phyloP scores from a whole-genome alignment of 1,140 invertebrate genomes.

The Latrodectus geometricus region DNA sequence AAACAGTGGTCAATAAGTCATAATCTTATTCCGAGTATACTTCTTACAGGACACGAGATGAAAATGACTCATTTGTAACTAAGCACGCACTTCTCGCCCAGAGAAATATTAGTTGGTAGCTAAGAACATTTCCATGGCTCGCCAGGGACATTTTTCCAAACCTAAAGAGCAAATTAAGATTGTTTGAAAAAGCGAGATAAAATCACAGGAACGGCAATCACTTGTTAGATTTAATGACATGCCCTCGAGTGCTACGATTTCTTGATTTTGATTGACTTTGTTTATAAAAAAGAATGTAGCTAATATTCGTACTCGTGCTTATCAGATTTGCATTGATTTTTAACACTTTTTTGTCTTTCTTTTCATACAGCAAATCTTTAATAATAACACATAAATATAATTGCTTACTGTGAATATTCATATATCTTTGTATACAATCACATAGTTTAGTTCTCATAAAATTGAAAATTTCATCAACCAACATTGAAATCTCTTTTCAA shows the following conservation, averaged over 20 bases:
- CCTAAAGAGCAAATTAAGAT: slow-evolving; percentile 47
- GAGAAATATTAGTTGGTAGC: slow-evolving; percentile 45
- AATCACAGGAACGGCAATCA: slow-evolving; percentile 49
- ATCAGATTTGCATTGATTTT: too few relatives aligned
- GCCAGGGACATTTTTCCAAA: slow-evolving; percentile 52
- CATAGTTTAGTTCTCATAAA: too few relatives aligned
- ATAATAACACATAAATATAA: too few relatives aligned
- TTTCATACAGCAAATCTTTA: too few relatives aligned
- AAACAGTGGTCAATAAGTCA: slow-evolving; percentile 50
- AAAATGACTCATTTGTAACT: slow-evolving; percentile 16
- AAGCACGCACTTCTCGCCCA: slow-evolving; percentile 11
- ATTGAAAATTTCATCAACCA: too few relatives aligned
- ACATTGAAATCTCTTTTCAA: too few relatives aligned
- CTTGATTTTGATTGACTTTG: slow-evolving; percentile 1
- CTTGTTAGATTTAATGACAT: slow-evolving; percentile 53
- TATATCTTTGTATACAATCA: too few relatives aligned
- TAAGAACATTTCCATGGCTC: slow-evolving; percentile 41
- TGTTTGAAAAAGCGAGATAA: slow-evolving; percentile 16
- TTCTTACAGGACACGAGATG: not conserved
- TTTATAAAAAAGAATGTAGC: too few relatives aligned
- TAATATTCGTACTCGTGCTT: too few relatives aligned
- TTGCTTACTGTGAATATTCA: too few relatives aligned
- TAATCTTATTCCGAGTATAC: not conserved
- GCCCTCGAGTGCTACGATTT: slow-evolving; percentile 46
- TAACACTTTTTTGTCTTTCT: too few relatives aligned